Evolutionary conservation across 2,113 vertebrate genomes (phyloP).

Genomic region (Mionectes macconnelli): DNA sequence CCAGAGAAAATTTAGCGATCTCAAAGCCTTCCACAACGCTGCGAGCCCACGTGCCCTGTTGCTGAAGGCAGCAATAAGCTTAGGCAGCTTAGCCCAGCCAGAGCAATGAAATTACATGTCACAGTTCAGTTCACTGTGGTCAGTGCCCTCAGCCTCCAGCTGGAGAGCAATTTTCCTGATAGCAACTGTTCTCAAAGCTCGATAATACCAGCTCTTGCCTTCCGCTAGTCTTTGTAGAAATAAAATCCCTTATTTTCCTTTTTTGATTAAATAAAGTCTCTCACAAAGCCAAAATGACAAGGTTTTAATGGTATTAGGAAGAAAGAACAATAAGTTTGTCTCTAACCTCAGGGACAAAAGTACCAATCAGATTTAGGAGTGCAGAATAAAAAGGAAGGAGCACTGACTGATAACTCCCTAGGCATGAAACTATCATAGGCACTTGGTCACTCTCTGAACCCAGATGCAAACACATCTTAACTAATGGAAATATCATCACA

Average conservation of each 20-base stretch:
- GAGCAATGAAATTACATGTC: slow-evolving; percentile 22
- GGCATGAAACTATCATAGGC: background rate
- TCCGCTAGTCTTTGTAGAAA: background rate
- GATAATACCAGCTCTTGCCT: background rate
- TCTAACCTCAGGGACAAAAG: background rate
- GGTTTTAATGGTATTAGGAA: background rate
- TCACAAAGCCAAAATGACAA: background rate
- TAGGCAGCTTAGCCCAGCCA: background rate
- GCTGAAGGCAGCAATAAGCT: background rate
- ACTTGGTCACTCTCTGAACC: accelerated
- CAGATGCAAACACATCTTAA: background rate
- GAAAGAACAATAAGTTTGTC: background rate
- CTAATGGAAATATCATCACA: background rate
- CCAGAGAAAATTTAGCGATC: background rate
- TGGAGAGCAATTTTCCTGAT: slow-evolving; percentile 16
- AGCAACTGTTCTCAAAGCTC: background rate
- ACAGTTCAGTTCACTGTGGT: background rate
- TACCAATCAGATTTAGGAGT: background rate
- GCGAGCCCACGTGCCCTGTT: background rate
- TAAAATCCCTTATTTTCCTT: background rate
- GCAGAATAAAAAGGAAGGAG: background rate
- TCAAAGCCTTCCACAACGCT: background rate
- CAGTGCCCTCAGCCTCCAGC: background rate
- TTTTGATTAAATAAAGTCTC: slow-evolving; percentile 24
- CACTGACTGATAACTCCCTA: background rate